Evolutionary conservation across 2,113 vertebrate species (phyloP), one percentile per base, ranked within the genome.

Genomic region (Coturnix japonica): DNA sequence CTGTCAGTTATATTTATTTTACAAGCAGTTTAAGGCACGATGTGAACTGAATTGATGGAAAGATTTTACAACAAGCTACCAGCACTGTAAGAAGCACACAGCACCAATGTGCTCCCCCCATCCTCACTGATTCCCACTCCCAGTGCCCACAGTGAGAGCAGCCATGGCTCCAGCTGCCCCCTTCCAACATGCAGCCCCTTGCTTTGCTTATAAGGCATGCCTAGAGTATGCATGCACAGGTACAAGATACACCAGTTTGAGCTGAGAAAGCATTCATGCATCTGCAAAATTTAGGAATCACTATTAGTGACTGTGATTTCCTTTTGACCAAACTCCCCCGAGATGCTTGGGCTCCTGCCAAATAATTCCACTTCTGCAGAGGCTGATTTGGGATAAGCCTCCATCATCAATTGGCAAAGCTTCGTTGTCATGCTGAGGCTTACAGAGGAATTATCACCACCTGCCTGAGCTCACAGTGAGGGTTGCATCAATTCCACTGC

Each of bases 181-280:
- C 8, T 65, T 53, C n/a, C 28, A 66, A 28, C 67, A 13, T 0
- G 0, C 8, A 4, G 37, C 26, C 54, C 39, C 61, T 31, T 31
- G 30, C 54, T n/a, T 35, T 10, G 39, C 26, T 54, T 57, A 20
- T n/a, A 11, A 7, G 21, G 15, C 39, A 67, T 11, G 10, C 22
- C 2, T 26, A 6, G 1, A 2, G 35, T 37, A 54, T 14, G 31
- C 49, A 14, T 1, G 13, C 39, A 43, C 57, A 17, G 30, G 16
- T 6, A 59, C 31, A 16, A 80, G 28, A 65, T 4, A 19, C 0
- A 0, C 4, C 49, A 26, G 3, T 35, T 28, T 0, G 0, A 59
- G 28, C 33, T 66, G n/a, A 77, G 44, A 18, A 70, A 75, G 22
- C 1, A 20, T 16, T 10, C 0, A 28, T 31, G 37, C 0, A 2